Conservation (phyloP, 2,113 vertebrate species). For the Pollachius pollachius region DNA sequence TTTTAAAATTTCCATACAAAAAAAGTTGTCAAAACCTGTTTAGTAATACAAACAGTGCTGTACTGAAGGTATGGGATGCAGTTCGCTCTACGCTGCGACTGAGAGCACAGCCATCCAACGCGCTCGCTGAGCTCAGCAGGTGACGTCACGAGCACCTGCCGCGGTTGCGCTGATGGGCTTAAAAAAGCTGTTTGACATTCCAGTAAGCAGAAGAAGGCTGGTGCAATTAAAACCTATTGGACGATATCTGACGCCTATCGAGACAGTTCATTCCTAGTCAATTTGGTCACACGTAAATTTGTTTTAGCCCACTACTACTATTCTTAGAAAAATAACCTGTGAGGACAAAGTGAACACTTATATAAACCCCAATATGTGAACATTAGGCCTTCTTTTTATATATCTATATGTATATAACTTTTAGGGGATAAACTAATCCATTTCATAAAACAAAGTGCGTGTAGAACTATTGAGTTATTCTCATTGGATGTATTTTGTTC, state of each 20-base stretch:
- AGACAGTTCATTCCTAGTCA: constrained; percentile 54
- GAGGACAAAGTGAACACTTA: constrained; percentile 41
- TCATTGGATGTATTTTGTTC: constrained; percentile 46
- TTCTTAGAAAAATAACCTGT: constrained; percentile 65
- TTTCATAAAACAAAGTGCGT: constrained; percentile 68
- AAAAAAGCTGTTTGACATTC: constrained; percentile 69
- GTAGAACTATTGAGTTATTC: constrained; percentile 59
- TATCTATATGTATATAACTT: background rate
- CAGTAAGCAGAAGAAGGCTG: constrained; percentile 67
- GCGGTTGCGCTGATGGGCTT: constrained; percentile 61
- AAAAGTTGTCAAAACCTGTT: constrained; percentile 75
- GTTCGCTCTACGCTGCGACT: constrained; percentile 30
- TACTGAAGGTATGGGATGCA: constrained; percentile 59
- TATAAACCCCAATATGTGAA: constrained; percentile 46
- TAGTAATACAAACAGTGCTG: constrained; percentile 70
- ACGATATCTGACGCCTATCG: constrained; percentile 48
- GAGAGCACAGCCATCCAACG: constrained; percentile 44
- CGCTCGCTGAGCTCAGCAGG: background rate
- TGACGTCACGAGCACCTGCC: background rate
- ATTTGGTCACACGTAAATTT: constrained; percentile 71
- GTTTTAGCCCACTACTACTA: constrained; percentile 50
- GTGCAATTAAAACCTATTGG: constrained; percentile 63
- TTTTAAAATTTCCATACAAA: constrained; percentile 79
- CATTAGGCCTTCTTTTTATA: constrained; percentile 48
- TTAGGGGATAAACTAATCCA: constrained; percentile 35